phyloP scores from a whole-genome alignment of 2,888 invertebrate genomes.

The Drosophila lutescens region DNA sequence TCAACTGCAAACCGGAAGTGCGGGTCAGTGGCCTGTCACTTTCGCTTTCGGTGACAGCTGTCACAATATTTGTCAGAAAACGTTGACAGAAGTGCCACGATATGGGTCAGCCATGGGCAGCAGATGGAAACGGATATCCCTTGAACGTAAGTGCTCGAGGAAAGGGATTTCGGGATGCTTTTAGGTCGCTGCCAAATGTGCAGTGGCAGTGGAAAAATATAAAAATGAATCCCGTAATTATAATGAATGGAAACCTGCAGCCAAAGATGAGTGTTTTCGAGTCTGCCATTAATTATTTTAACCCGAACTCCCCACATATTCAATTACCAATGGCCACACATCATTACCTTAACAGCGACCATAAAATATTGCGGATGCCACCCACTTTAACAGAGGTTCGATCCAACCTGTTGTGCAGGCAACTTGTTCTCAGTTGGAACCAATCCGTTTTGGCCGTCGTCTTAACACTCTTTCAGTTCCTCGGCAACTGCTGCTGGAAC shows the following conservation, averaged over 20 bases:
- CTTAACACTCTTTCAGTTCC: slow-evolving; percentile 41
- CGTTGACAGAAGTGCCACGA: slow-evolving; percentile 41
- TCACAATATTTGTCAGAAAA: slow-evolving; percentile 50
- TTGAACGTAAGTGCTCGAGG: background rate
- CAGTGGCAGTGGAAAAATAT: slow-evolving; percentile 1
- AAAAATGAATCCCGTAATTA: background rate
- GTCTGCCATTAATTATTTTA: slow-evolving; percentile 29
- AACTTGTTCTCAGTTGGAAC: slow-evolving; percentile 43
- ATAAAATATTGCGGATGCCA: slow-evolving; percentile 4
- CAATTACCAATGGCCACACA: slow-evolving; percentile 40
- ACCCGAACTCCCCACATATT: slow-evolving; percentile 19
- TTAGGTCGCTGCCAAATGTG: background rate
- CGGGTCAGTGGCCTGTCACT: slow-evolving; percentile 42
- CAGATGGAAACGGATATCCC: slow-evolving; percentile 18
- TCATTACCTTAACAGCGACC: slow-evolving; percentile 19
- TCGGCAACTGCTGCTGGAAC: slow-evolving; percentile 35
- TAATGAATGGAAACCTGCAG: background rate
- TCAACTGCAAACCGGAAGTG: slow-evolving; percentile 30
- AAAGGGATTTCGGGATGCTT: background rate
- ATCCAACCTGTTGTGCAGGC: slow-evolving; percentile 49
- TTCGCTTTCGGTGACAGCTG: slow-evolving; percentile 45
- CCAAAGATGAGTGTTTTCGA: slow-evolving; percentile 1
- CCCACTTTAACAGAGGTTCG: slow-evolving; percentile 38
- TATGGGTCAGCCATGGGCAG: slow-evolving; percentile 39
- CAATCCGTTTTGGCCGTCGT: background rate